phyloP scores from a whole-genome alignment of 2,888 invertebrate species.

The Cheilosia vernalis region DNA sequence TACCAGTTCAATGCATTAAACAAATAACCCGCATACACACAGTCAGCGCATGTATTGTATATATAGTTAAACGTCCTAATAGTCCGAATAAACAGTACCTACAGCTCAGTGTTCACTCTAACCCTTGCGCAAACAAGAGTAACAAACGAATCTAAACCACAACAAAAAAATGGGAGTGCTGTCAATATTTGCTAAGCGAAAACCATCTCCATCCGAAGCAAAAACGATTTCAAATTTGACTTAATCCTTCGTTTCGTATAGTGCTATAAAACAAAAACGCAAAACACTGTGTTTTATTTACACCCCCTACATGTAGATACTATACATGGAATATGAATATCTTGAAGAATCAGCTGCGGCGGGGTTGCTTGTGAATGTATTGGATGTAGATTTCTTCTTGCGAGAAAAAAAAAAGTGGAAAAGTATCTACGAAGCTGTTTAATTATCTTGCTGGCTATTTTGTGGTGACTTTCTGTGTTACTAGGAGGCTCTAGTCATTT shows the following conservation, averaged over 20 bases:
- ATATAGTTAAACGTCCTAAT: constrained; percentile 35
- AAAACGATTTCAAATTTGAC: constrained; percentile 49
- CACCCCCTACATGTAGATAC: constrained; percentile 43
- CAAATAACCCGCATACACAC: constrained; percentile 9
- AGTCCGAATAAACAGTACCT: constrained; percentile 42
- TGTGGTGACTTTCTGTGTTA: constrained; percentile 65
- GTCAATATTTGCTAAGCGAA: constrained; percentile 66
- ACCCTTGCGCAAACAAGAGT: constrained; percentile 54
- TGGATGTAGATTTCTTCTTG: constrained; percentile 49
- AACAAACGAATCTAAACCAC: constrained; percentile 52
- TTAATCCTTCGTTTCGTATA: constrained; percentile 38
- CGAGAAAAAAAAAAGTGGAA: constrained; percentile 21
- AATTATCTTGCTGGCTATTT: constrained; percentile 63
- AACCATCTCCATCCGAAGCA: constrained; percentile 49
- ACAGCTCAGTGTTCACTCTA: constrained; percentile 27
- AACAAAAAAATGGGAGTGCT: constrained; percentile 63
- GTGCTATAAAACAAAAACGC: constrained; percentile 51
- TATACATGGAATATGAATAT: not conserved
- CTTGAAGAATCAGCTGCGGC: constrained; percentile 11
- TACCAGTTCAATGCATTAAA: constrained; percentile 27
- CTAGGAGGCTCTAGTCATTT: constrained; percentile 76
- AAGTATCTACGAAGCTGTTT: constrained; percentile 52
- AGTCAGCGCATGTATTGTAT: not conserved
- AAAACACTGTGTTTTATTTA: constrained; percentile 48
- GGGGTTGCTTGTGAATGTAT: constrained; percentile 57